Conservation (phyloP, 1,140 invertebrate genomes). For the Hylaeus anthracinus region DNA sequence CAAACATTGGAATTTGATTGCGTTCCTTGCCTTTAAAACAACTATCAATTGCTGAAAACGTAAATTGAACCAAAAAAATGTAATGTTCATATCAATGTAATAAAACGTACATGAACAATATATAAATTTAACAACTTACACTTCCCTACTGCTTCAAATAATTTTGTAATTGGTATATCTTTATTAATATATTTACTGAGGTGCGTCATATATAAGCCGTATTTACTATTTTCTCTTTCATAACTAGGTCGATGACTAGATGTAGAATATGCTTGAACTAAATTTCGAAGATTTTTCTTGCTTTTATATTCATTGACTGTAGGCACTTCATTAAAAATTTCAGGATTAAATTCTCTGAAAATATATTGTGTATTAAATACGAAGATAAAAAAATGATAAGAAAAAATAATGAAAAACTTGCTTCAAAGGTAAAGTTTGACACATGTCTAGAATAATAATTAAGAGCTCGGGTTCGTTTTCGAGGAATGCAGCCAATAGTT, state of each 20-base stretch:
- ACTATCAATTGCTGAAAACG: slow-evolving; percentile 67
- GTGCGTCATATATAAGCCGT: slow-evolving; percentile 70
- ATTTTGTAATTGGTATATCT: slow-evolving; percentile 69
- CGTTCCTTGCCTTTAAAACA: slow-evolving; percentile 68
- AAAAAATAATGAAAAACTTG: slow-evolving; percentile 43
- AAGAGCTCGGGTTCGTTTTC: slow-evolving; percentile 72
- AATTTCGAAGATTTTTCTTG: slow-evolving; percentile 71
- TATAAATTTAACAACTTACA: slow-evolving; percentile 57
- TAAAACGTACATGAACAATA: not conserved
- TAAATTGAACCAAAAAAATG: slow-evolving; percentile 32
- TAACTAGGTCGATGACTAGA: slow-evolving; percentile 72
- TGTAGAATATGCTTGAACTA: slow-evolving; percentile 74
- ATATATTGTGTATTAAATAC: slow-evolving; percentile 5
- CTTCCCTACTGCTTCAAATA: slow-evolving; percentile 73
- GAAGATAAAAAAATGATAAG: slow-evolving; percentile 5
- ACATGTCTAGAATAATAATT: slow-evolving; percentile 75
- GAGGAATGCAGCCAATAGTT: slow-evolving; percentile 69
- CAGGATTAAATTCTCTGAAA: slow-evolving; percentile 71
- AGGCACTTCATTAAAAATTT: slow-evolving; percentile 71
- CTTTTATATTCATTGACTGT: slow-evolving; percentile 69
- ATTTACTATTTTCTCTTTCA: slow-evolving; percentile 65
- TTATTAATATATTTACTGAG: slow-evolving; percentile 70
- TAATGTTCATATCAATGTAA: not conserved
- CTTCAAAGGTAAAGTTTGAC: slow-evolving; percentile 72
- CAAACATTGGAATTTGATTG: slow-evolving; percentile 74